Evolutionary conservation across 1,140 invertebrate genomes (phyloP), one percentile per base, ranked within the genome.

Genomic region (Nasonia longicornis): DNA sequence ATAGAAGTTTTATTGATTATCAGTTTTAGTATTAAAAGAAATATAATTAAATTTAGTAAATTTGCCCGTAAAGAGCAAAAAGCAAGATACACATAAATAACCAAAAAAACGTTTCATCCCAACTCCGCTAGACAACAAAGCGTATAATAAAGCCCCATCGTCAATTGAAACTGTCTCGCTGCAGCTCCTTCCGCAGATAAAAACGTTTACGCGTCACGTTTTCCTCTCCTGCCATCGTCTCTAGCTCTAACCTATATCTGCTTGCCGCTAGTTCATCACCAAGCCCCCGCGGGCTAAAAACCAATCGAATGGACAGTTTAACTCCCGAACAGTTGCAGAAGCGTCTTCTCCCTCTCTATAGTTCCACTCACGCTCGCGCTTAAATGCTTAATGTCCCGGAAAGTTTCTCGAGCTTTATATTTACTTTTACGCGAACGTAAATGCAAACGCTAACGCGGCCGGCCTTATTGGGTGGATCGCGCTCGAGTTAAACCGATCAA

Each of bases 381-480:
- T 71, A 69, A 81, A 78, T 82, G 85, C 69, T 89, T 89, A 90
- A 89, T 86, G 89, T 85, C 76, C 86, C 80, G 87, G 86, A 89
- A 90, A 89, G 79, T 87, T 86, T 84, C 52, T 58, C 87, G 81
- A 85, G 88, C 86, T 89, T 89, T 89, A 89, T 89, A 90, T 89
- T 89, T 90, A 87, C 88, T 89, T 89, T 89, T 89, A 89, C 87
- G 87, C 86, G 86, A 84, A 85, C 87, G 87, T 89, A 89, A 90
- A 89, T 85, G 88, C 87, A 84, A 85, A 86, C 85, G 85, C 84
- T 86, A 85, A 88, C 85, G 81, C 42, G 79, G 82, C 84, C 85
- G 87, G 89, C 88, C 89, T 90, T 89, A 89, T 90, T 88, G 88
- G 85, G 82, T 63, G 83, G 84, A 87, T 88, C 87, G 86, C 85